Conservation (phyloP, 2,888 invertebrate genomes). For the Dolichomitus sp. region DNA sequence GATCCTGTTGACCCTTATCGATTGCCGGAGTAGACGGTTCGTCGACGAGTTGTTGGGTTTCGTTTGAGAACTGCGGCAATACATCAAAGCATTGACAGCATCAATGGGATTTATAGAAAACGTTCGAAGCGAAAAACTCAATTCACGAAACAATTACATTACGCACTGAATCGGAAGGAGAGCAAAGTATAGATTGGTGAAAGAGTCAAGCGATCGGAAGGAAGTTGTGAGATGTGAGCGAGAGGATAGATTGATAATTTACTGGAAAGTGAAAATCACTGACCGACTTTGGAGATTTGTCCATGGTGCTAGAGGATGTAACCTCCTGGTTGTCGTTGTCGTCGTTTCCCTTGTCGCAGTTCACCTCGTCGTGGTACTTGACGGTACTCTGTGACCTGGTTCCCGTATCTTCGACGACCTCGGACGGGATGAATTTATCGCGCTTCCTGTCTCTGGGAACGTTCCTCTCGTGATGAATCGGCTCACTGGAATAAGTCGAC, state of each 20-base stretch:
- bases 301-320: conserved; percentile 36
- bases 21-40: conserved; percentile 47
- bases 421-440: conserved; percentile 66
- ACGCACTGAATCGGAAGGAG: not conserved
- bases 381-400: conserved; percentile 49
- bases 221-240: conserved; percentile 13
- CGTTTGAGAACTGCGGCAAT: conserved; percentile 39
- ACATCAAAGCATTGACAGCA: conserved; percentile 51
- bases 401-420: conserved; percentile 65
- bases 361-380: conserved; percentile 7
- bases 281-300: conserved; percentile 58
- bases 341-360: conserved; percentile 3
- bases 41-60: conserved; percentile 6
- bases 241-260: conserved; percentile 46
- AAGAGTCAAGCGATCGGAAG: conserved; percentile 6
- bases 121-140: conserved; percentile 15
- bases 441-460: conserved; percentile 57
- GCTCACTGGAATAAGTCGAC: conserved; percentile 58
- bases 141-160: conserved; percentile 27
- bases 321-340: conserved; percentile 42
- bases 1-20: conserved; percentile 46
- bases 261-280: conserved; percentile 58
- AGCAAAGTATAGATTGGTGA: not conserved
- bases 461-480: conserved; percentile 64
- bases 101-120: conserved; percentile 8